A percentile compares a stretch with the other conserved stretches of the same genome.
These are phyloP conservation scores for Acanthosepion esculentum DNA, from an alignment of 2,888 invertebrate genomes.

Conservation along the genomic window DNA sequence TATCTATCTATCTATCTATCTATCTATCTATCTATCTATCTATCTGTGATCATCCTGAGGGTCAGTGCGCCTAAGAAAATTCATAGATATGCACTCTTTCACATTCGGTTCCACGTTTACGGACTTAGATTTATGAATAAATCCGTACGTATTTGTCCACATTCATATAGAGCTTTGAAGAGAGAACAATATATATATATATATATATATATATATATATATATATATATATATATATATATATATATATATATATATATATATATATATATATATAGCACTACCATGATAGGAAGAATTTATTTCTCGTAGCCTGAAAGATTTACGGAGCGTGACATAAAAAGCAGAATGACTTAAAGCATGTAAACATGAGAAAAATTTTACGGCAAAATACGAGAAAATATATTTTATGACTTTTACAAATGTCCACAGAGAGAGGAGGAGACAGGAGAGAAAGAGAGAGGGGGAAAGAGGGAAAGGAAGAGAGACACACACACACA, in stretches of 20 bases:
- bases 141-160: not conserved
- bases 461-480: too few species aligned
- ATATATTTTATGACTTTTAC: not conserved
- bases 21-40: too few species aligned
- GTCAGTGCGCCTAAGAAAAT: too few species aligned
- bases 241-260: too few species aligned
- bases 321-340: not conserved
- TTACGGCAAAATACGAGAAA: not conserved
- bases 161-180: not conserved
- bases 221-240: too few species aligned
- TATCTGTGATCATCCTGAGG: too few species aligned
- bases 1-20: too few species aligned
- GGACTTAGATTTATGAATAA: not conserved
- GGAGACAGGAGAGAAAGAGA: too few species aligned
- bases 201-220: too few species aligned
- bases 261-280: too few species aligned
- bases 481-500: not conserved
- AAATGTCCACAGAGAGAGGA: not conserved
- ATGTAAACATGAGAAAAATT: not conserved
- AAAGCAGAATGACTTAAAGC: not conserved
- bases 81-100: too few species aligned
- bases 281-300: not conserved
- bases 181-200: not conserved
- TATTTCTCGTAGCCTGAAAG: not conserved
- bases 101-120: not conserved